Evolutionary conservation across 1,140 invertebrate species (phyloP).

Genomic region (Diachasmimorpha longicaudata): DNA sequence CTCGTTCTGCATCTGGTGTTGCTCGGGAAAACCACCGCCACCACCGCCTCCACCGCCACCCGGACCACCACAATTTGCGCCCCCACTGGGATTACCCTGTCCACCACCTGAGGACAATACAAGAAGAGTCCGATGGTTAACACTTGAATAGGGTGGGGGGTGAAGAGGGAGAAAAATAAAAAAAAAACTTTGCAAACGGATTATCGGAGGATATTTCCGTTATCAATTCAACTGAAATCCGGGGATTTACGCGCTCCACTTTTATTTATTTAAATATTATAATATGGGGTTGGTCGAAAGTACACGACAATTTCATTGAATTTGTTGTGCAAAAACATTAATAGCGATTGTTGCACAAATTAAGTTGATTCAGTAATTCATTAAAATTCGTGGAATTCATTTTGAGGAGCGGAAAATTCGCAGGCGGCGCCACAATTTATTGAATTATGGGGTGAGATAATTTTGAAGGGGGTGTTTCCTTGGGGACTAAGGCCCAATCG

Average conservation of each 20-base stretch:
- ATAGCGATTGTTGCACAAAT: too few species aligned
- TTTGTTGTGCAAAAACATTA: too few species aligned
- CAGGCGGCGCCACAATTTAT: too few species aligned
- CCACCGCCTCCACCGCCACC: constrained; percentile 61
- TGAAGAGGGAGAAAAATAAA: neutral
- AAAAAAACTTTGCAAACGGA: too few species aligned
- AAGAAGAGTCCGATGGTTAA: neutral
- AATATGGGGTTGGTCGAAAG: neutral
- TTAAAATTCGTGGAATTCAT: too few species aligned
- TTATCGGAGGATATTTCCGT: constrained; percentile 10
- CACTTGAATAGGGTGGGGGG: neutral
- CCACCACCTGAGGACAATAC: constrained; percentile 52
- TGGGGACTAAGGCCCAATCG: too few species aligned
- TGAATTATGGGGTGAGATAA: too few species aligned
- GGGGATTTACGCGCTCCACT: neutral
- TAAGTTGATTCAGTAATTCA: too few species aligned
- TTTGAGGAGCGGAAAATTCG: too few species aligned
- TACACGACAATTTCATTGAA: too few species aligned
- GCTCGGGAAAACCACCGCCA: constrained; percentile 71
- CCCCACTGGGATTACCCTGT: constrained; percentile 57
- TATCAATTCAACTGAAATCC: constrained; percentile 8
- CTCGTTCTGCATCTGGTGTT: constrained; percentile 75
- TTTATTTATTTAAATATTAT: neutral
- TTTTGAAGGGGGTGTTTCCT: too few species aligned
- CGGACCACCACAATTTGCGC: constrained; percentile 55